Conservation (phyloP, 2,113 vertebrate species). For the Cairina moschata region DNA sequence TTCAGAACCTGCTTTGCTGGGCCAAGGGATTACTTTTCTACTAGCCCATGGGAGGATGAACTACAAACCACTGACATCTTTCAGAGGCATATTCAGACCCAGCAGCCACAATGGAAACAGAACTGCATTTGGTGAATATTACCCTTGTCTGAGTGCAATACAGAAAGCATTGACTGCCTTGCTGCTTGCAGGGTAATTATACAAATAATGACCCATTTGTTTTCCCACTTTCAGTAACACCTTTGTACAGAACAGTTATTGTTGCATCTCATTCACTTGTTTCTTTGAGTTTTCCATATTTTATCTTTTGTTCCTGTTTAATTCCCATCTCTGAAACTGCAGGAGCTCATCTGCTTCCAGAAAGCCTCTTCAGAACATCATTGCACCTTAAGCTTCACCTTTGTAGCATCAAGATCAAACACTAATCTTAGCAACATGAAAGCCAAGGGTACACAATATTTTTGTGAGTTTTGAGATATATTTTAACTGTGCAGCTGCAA, state of each 20-base stretch:
- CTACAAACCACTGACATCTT: neutral
- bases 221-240: neutral
- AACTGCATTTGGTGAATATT: rapidly evolving
- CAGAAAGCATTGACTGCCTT: neutral
- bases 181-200: neutral
- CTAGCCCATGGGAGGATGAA: neutral
- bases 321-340: neutral
- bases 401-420: neutral
- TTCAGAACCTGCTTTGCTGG: neutral
- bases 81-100: neutral
- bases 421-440: neutral
- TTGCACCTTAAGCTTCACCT: neutral
- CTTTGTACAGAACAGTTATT: neutral
- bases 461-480: neutral
- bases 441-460: neutral
- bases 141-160: neutral
- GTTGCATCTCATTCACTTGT: neutral
- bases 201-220: neutral
- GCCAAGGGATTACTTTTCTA: neutral
- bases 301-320: neutral
- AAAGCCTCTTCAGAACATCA: neutral
- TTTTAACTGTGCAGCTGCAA: neutral
- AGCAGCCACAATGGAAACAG: neutral
- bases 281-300: neutral
- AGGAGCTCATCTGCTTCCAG: neutral